These are phyloP conservation scores for Cryptotis parvus DNA, from an alignment of 2,113 vertebrate genomes.

Conservation along the genomic window DNA sequence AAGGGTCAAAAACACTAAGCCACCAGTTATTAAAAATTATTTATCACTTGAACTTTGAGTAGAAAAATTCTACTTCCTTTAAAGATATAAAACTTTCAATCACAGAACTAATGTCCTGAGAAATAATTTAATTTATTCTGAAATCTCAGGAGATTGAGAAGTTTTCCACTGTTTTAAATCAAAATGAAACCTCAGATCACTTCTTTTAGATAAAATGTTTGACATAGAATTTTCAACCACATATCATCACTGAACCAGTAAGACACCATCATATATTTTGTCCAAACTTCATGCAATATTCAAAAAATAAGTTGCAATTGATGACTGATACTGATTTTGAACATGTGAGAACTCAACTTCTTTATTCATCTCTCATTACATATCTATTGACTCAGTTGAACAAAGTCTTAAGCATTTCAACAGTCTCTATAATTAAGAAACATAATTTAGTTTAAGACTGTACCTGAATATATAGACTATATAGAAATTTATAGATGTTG, in stretches of 20 bases:
- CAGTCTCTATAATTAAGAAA: neutral
- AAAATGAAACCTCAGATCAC: neutral
- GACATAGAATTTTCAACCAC: neutral
- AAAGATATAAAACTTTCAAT: slow-evolving; percentile 46
- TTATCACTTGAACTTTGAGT: slow-evolving; percentile 65
- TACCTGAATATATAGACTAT: neutral
- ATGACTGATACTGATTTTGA: neutral
- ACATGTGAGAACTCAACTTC: neutral
- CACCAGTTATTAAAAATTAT: slow-evolving; percentile 69
- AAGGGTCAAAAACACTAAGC: slow-evolving; percentile 56
- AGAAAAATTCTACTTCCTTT: slow-evolving; percentile 40
- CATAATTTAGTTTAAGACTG: neutral
- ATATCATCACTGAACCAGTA: neutral
- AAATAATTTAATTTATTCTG: slow-evolving; percentile 49
- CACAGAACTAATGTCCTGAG: slow-evolving; percentile 30
- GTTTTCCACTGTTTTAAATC: slow-evolving; percentile 24
- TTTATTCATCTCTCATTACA: neutral
- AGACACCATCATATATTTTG: neutral
- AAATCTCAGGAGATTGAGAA: slow-evolving; percentile 27
- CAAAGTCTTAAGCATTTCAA: neutral
- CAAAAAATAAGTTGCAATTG: neutral
- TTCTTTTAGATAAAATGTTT: neutral
- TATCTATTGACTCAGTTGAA: neutral
- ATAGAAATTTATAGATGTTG: neutral
- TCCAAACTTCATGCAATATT: neutral